A percentile compares a stretch with the other conserved stretches of the same genome.
Evolutionary conservation across 2,888 invertebrate genomes (phyloP).

Genomic region (Desoria tigrina): DNA sequence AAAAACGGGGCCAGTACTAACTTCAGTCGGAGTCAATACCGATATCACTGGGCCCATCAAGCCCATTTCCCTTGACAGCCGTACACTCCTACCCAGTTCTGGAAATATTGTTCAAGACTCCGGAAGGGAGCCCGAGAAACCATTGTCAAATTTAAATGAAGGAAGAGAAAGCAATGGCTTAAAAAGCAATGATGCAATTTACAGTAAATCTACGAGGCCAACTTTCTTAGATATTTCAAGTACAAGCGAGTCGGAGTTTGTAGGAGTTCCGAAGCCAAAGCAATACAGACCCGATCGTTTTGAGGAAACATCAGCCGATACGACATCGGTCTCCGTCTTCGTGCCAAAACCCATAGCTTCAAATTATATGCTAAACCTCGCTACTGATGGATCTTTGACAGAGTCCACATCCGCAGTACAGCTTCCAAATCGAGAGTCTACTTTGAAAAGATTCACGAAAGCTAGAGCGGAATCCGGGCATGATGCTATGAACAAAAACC

Average conservation of each 20-base stretch:
- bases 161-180: slow-evolving; percentile 29
- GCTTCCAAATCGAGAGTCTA: not conserved
- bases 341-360: slow-evolving; percentile 2
- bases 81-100: not conserved
- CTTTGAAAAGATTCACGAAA: not conserved
- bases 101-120: not conserved
- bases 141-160: not conserved
- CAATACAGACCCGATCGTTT: not conserved
- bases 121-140: slow-evolving; percentile 13
- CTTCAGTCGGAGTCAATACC: slow-evolving; percentile 43
- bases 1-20: slow-evolving; percentile 4
- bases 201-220: slow-evolving; percentile 2
- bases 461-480: not conserved
- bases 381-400: slow-evolving; percentile 36
- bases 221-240: slow-evolving; percentile 25
- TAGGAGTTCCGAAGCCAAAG: not conserved
- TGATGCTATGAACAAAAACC: not conserved
- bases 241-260: slow-evolving; percentile 24
- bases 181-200: not conserved
- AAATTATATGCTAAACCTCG: slow-evolving; percentile 7
- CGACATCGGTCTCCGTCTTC: slow-evolving; percentile 24
- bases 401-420: slow-evolving; percentile 27
- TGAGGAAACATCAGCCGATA: slow-evolving; percentile 20
- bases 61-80: slow-evolving; percentile 17
- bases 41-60: slow-evolving; percentile 43